Base-by-base conservation (phyloP, 2,797 vertebrate genomes). In the Lacerta viridis region DNA sequence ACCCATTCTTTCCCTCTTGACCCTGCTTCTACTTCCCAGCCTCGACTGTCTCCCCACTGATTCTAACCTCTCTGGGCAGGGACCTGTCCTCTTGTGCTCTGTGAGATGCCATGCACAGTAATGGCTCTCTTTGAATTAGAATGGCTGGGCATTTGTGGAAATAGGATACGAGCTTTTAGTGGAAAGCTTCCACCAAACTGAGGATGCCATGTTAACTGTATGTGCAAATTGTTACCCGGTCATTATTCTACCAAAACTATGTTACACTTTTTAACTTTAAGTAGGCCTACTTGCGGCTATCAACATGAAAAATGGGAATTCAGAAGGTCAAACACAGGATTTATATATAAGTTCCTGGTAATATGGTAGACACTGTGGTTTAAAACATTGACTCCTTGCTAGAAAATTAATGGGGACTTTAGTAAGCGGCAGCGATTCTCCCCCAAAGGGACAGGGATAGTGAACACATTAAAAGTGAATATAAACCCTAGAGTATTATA, bases 401-500 rank as follows among this genome's bases (percentile, higher is more conserved):
- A 69, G 13, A 79, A 91, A 87, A 59, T 29, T 41, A n/a, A 74
- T 0, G 59, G 0, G 10, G 5, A 20, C 9, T 85, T 88, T 29
- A 33, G 59, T 88, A 85, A 46, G 86, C 79, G 59, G 10, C 55
- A 43, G 5, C 83, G 87, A 87, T 72, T 81, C 2, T 69, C 46
- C 50, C 33, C 41, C 46, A 61, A 69, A 88, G 10, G 59, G n/a
- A 39, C 1, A 91, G 9, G n/a, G 27, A 64, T 0, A 86, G 50
- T 36, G 87, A 89, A 85, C 18, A 75, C 86, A 90, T 83, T 68
- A 8, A 5, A 88, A 92, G 33, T 83, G 43, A 90, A 84, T 39
- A 72, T 29, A 93, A 87, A 43, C 8, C 36, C 86, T 8, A 0
- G 3, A 55, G 64, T 71, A 85, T 2, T 3, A 1, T 84, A 84